phyloP scores from a whole-genome alignment of 2,113 vertebrate species.

The Neofelis nebulosa region DNA sequence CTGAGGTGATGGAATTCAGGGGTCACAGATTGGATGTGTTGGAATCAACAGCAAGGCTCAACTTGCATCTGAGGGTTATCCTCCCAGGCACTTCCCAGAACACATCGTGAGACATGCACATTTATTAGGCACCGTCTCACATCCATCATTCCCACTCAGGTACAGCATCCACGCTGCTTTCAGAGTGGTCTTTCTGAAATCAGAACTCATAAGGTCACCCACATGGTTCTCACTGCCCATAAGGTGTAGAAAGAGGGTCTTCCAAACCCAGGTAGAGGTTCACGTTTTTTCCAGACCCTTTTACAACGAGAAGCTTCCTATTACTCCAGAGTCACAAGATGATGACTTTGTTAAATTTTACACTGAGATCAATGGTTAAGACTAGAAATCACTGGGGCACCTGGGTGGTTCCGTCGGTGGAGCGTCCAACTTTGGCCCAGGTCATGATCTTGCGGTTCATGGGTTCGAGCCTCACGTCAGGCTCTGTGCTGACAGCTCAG shows the following conservation, averaged over 20 bases:
- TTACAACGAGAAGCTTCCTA: not conserved
- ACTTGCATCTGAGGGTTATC: not conserved
- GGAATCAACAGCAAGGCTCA: not conserved
- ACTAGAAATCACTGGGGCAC: too few species aligned
- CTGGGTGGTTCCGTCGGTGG: too few species aligned
- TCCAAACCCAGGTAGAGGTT: not conserved
- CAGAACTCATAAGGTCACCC: not conserved
- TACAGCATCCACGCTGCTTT: not conserved
- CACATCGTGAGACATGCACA: not conserved
- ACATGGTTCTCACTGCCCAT: not conserved
- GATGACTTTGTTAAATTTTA: not conserved
- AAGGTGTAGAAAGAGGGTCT: not conserved
- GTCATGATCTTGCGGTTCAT: too few species aligned
- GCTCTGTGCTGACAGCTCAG: too few species aligned
- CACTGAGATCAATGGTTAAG: not conserved
- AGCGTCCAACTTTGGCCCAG: too few species aligned
- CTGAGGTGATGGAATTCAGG: not conserved
- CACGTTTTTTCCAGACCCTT: not conserved
- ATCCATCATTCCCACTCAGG: not conserved
- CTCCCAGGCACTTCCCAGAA: not conserved
- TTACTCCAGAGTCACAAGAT: not conserved
- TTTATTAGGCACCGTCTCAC: not conserved
- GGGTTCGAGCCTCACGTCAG: too few species aligned
- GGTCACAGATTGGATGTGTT: not conserved
- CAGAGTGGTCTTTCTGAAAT: not conserved